Evolutionary conservation across 1,140 invertebrate genomes (phyloP).

Genomic region (Agrypnia vestita): DNA sequence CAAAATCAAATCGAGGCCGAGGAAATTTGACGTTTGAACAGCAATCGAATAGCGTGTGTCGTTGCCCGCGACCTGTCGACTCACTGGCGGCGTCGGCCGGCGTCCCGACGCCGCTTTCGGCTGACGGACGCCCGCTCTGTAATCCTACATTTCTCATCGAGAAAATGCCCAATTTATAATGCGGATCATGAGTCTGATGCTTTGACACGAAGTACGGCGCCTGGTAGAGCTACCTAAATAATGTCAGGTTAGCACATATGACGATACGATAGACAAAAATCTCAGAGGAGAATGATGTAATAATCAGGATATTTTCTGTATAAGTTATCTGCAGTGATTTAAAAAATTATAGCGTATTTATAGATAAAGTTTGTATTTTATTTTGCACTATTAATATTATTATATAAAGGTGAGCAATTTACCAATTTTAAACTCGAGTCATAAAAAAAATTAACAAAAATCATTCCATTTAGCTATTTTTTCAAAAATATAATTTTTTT

Average conservation of each 20-base stretch:
- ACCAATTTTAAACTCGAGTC: too few relatives aligned
- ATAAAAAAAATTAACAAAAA: too few relatives aligned
- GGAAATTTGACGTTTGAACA: conserved; percentile 31
- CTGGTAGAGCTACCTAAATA: not conserved
- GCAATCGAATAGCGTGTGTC: conserved; percentile 23
- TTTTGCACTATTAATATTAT: too few relatives aligned
- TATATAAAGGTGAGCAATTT: too few relatives aligned
- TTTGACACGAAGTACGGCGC: not conserved
- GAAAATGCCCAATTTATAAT: not conserved
- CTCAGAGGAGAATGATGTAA: too few relatives aligned
- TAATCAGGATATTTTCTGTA: too few relatives aligned
- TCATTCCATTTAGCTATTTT: too few relatives aligned
- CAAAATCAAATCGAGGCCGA: conserved; percentile 24
- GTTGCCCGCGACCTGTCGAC: conserved; percentile 27
- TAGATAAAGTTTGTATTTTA: too few relatives aligned
- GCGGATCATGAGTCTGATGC: not conserved
- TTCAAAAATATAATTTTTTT: too few relatives aligned
- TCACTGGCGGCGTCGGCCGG: conserved; percentile 11
- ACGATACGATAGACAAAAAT: too few relatives aligned
- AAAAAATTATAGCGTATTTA: too few relatives aligned
- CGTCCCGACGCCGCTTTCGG: conserved; percentile 28
- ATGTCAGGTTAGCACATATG: not conserved
- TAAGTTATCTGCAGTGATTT: too few relatives aligned
- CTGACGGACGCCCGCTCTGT: conserved; percentile 25
- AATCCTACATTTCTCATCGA: not conserved